Conservation (phyloP, 2,113 vertebrate species). For the Chlamydotis undulata region DNA sequence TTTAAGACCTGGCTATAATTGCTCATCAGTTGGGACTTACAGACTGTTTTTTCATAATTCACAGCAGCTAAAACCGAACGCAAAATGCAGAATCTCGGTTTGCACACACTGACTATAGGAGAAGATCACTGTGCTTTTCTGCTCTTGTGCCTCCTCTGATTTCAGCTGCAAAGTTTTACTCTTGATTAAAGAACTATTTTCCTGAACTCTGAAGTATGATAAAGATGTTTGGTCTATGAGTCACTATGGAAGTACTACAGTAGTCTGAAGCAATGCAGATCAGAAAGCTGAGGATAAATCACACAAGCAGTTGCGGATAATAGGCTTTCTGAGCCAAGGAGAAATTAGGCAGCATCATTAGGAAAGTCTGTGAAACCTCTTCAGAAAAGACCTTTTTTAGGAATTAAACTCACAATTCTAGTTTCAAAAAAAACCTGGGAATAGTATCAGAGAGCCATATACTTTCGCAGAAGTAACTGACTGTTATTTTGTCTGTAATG, state of each 20-base stretch:
- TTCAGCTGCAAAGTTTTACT: not conserved
- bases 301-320: not conserved
- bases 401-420: not conserved
- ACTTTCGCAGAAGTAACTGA: not conserved
- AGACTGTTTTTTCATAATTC: not conserved
- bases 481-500: not conserved
- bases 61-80: not conserved
- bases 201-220: not conserved
- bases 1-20: not conserved
- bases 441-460: not conserved
- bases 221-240: not conserved
- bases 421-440: not conserved
- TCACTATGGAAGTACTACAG: not conserved
- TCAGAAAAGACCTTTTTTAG: not conserved
- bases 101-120: not conserved
- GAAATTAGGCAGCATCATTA: not conserved
- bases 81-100: not conserved
- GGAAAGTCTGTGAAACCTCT: not conserved
- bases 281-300: constrained; percentile 11
- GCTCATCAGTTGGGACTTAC: not conserved
- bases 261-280: not conserved
- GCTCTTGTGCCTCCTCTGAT: not conserved
- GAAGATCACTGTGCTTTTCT: not conserved
- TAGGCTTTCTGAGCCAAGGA: not conserved
- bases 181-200: not conserved